Evolutionary conservation across 2,888 invertebrate species (phyloP).

Genomic region (Eulithis testata): DNA sequence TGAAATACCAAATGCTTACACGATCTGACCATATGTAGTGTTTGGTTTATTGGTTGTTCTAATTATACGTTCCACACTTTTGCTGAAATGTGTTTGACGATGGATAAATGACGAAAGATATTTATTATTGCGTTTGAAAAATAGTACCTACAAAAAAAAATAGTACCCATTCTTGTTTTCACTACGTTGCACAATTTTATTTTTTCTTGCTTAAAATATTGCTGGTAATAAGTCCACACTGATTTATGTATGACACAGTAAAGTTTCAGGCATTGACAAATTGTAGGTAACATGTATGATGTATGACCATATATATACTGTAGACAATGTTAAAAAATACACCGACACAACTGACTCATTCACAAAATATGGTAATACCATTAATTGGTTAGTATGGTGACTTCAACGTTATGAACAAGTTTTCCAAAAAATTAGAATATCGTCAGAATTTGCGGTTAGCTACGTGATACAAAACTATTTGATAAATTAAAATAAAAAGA

Average conservation of each 20-base stretch:
- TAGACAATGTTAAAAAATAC: background rate
- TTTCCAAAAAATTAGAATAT: background rate
- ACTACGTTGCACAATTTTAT: too few species aligned
- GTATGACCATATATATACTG: background rate
- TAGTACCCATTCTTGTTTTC: too few species aligned
- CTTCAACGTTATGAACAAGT: conserved; percentile 6
- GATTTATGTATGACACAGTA: background rate
- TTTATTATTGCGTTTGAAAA: too few species aligned
- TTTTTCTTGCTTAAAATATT: too few species aligned
- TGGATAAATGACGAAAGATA: too few species aligned
- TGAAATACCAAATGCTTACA: conserved; percentile 26
- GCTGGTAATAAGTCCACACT: too few species aligned
- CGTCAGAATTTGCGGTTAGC: conserved; percentile 7
- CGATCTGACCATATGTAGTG: conserved; percentile 15
- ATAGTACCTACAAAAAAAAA: too few species aligned
- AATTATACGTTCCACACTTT: background rate
- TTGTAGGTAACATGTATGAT: background rate
- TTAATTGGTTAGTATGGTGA: background rate
- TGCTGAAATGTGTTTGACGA: background rate
- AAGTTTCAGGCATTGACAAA: background rate
- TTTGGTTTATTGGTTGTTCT: conserved; percentile 8
- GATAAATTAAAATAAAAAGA: too few species aligned
- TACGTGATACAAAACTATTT: too few species aligned
- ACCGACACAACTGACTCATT: conserved; percentile 7
- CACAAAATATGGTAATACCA: background rate